Evolutionary conservation across 2,888 invertebrate genomes (phyloP).

Genomic region (Limulus polyphemus): DNA sequence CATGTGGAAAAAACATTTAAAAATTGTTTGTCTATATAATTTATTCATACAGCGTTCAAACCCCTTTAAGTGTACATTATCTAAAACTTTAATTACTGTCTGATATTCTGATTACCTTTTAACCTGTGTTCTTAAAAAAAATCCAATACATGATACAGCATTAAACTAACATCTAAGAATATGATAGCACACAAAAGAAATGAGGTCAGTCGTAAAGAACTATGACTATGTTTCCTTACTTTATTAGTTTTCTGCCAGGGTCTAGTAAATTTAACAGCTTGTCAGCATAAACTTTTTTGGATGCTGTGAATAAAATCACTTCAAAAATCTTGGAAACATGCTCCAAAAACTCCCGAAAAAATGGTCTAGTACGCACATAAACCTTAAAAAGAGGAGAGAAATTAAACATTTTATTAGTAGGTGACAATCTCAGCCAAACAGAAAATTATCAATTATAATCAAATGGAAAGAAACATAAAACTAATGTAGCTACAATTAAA

Average conservation of each 20-base stretch:
- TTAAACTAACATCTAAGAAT: background rate
- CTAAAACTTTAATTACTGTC: too few relatives aligned
- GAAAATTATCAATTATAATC: background rate
- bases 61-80: too few relatives aligned
- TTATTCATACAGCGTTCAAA: too few relatives aligned
- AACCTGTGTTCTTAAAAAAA: background rate
- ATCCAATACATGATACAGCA: background rate
- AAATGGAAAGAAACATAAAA: background rate
- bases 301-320: conserved; percentile 89
- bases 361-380: conserved; percentile 77
- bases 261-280: conserved; percentile 81
- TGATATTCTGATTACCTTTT: background rate
- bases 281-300: conserved; percentile 89
- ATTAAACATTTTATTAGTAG: background rate
- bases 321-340: conserved; percentile 74
- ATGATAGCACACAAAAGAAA: background rate
- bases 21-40: too few relatives aligned
- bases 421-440: background rate
- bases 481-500: too few relatives aligned
- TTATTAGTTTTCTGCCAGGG: conserved; percentile 74
- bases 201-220: background rate
- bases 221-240: conserved; percentile 42
- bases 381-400: conserved; percentile 37
- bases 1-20: too few relatives aligned
- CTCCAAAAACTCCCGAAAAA: conserved; percentile 81